Base-by-base conservation (phyloP, 2,888 invertebrate species). In the Drosophila limbata region DNA sequence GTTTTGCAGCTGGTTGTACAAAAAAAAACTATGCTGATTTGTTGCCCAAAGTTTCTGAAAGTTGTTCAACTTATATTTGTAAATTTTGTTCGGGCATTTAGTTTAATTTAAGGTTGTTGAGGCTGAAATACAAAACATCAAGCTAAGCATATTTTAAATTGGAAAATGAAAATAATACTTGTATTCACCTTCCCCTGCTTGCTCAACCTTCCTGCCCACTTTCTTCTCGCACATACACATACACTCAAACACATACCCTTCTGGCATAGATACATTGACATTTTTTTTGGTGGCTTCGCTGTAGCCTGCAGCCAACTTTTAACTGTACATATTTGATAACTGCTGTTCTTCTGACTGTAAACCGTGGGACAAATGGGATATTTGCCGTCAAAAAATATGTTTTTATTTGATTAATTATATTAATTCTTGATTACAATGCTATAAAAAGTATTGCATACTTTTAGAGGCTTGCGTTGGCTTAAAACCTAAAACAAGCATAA, bases 231-330 rank as follows among this genome's bases (percentile, higher is more conserved):
- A 13, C 11, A 0, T 31, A 8, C 39, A 47, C 4, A 25, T 21
- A 21, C 10, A 17, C 13, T 15, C 42, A 17, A 35, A 45, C 13
- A 21, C 42, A 17, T 42, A 45, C 33, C 8, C 47, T 21, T 15
- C 17, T 37, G 51, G n/a, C 9, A 42, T 28, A 31, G 47, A 42
- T 19, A 57, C 53, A 73, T 72, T 69, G 57, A 59, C 31, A 47
- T 47, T 60, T 45, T 39, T 40, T 44, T 63, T 52, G 48, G 15
- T 59, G 77, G 71, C 77, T 71, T 77, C 77, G 25, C 19, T 39
- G 52, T 42, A 13, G 13, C 53, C 19, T 28, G 11, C 47, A 39
- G 21, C 13, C 44, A 44, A 47, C 40, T 21, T 35, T 35, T n/a
- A 33, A 52, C 33, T 57, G 56, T 64, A n/a, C n/a, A n/a, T n/a